Percentiles rank a stretch among this genome's conserved stretches.
phyloP scores from a whole-genome alignment of 2,797 vertebrate genomes.

The Neomorphus geoffroyi region DNA sequence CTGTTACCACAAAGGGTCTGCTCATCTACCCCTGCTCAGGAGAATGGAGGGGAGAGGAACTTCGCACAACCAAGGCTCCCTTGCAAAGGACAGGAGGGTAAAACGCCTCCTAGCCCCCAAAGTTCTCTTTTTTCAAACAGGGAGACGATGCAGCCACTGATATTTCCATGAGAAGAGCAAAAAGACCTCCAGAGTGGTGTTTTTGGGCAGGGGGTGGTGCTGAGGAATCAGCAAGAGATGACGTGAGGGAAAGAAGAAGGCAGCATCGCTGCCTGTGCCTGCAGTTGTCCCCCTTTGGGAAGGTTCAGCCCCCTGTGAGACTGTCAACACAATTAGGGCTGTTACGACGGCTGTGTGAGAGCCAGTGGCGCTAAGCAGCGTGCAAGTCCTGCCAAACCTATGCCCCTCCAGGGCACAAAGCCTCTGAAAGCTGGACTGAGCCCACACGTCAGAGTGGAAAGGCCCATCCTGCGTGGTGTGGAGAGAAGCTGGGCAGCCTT shows the following conservation, averaged over 20 bases:
- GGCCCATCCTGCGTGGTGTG: fast-evolving
- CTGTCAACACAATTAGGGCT: fast-evolving
- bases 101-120: background rate
- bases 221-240: background rate
- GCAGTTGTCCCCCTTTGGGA: background rate
- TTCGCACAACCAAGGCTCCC: background rate
- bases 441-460: fast-evolving
- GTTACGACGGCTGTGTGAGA: fast-evolving
- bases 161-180: background rate
- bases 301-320: background rate
- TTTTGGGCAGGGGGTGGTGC: background rate
- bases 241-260: background rate
- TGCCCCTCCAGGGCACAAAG: fast-evolving
- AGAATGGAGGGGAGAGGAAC: background rate
- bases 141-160: background rate
- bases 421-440: background rate
- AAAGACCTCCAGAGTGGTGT: background rate
- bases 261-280: background rate
- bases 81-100: background rate
- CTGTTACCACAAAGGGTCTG: background rate
- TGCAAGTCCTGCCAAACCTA: background rate
- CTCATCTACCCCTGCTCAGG: background rate
- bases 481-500: background rate
- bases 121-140: background rate
- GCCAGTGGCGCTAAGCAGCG: fast-evolving